phyloP scores from a whole-genome alignment of 1,140 invertebrate genomes.

The Sarcophaga peregrina region DNA sequence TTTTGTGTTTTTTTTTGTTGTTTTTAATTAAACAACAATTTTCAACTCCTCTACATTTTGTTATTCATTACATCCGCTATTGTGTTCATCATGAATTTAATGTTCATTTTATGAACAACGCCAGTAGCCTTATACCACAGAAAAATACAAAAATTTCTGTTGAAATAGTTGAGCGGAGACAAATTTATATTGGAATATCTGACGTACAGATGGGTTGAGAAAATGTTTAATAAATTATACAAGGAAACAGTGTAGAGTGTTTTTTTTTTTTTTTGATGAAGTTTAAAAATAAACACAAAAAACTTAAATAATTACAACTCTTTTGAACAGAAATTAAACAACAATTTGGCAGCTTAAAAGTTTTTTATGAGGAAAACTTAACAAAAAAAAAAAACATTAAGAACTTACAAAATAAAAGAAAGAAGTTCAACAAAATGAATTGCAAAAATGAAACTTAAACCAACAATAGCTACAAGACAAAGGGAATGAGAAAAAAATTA shows the following conservation, averaged over 20 bases:
- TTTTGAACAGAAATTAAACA: constrained; percentile 23
- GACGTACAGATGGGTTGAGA: not conserved
- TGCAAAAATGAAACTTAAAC: constrained; percentile 1
- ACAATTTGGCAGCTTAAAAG: constrained; percentile 36
- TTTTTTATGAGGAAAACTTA: not conserved
- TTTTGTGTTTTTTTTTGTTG: not conserved
- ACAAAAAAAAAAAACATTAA: not conserved
- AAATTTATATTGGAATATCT: not conserved
- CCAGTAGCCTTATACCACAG: not conserved
- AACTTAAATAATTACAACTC: not conserved
- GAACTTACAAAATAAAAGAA: not conserved
- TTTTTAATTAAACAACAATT: constrained; percentile 33
- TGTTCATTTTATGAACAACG: not conserved
- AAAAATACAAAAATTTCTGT: not conserved
- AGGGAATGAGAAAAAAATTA: not conserved
- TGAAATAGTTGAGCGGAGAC: not conserved
- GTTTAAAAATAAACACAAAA: not conserved
- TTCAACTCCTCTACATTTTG: not conserved
- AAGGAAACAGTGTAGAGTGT: not conserved
- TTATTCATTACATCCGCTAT: not conserved
- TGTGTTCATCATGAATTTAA: not conserved
- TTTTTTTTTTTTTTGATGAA: not conserved
- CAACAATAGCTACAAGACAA: not conserved
- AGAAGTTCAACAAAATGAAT: not conserved
- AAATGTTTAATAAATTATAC: not conserved